Percentiles rank a stretch among this genome's conserved stretches.
Evolutionary conservation across 2,113 vertebrate species (phyloP).

Genomic region (Calidris pygmaea): DNA sequence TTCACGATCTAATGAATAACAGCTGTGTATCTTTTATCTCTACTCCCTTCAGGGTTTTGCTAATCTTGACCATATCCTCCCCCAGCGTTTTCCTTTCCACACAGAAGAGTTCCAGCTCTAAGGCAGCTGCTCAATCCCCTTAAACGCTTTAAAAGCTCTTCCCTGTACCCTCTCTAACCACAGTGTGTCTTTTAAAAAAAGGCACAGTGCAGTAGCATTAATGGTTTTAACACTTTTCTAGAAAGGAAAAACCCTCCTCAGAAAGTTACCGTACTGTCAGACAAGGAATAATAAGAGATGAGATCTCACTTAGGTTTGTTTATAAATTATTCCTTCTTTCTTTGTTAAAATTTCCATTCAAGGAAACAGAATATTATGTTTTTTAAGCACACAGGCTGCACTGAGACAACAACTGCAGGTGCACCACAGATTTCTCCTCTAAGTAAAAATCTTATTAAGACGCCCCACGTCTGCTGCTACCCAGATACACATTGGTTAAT

Average conservation of each 20-base stretch:
- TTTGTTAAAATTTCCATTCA: neutral
- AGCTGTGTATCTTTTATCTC: neutral
- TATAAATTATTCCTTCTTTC: neutral
- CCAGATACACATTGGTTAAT: neutral
- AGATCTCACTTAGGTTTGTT: neutral
- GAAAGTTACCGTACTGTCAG: neutral
- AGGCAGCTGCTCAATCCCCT: neutral
- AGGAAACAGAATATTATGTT: neutral
- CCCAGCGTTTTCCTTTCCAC: neutral
- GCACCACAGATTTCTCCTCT: neutral
- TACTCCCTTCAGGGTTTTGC: accelerated
- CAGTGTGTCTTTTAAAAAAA: neutral
- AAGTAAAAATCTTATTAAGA: neutral
- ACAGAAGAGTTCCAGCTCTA: neutral
- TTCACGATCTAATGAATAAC: neutral
- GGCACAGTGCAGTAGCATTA: neutral
- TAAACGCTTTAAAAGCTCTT: accelerated
- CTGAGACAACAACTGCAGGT: neutral
- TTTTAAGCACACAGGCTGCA: neutral
- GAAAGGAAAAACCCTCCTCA: neutral
- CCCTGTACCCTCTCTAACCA: neutral
- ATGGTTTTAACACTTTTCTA: neutral
- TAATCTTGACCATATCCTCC: neutral
- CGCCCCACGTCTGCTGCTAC: neutral
- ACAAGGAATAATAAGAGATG: neutral